phyloP scores from a whole-genome alignment of 1,140 invertebrate genomes.

The Acromyrmex heyeri region DNA sequence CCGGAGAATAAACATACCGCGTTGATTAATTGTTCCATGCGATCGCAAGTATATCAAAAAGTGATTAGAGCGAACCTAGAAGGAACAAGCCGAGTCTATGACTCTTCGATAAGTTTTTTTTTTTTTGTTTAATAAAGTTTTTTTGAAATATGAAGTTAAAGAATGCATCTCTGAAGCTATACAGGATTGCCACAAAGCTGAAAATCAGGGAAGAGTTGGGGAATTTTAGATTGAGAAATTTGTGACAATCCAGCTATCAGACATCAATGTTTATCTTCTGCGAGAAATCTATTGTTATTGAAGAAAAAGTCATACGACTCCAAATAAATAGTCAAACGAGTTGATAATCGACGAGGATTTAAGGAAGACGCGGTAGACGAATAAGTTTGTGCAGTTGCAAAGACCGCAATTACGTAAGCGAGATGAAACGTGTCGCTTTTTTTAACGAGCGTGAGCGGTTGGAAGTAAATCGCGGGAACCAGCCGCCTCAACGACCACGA shows the following conservation, averaged over 20 bases:
- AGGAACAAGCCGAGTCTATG: background rate
- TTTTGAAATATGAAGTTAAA: background rate
- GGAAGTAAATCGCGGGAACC: constrained; percentile 31
- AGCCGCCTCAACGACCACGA: background rate
- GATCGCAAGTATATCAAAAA: constrained; percentile 36
- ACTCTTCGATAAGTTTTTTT: background rate
- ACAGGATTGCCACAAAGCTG: too few relatives aligned
- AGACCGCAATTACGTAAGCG: background rate
- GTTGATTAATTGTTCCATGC: constrained; percentile 49
- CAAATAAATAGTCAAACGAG: too few relatives aligned
- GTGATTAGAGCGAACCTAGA: background rate
- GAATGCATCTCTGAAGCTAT: background rate
- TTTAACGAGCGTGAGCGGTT: constrained; percentile 20
- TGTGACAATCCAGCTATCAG: too few relatives aligned
- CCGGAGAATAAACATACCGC: constrained; percentile 43
- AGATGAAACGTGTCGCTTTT: background rate
- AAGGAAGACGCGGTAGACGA: background rate
- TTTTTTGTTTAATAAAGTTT: too few relatives aligned
- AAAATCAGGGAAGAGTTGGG: too few relatives aligned
- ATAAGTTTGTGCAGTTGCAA: background rate
- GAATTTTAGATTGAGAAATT: too few relatives aligned
- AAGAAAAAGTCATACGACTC: background rate
- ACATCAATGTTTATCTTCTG: background rate
- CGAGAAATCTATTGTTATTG: background rate
- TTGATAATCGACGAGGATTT: background rate